Evolutionary conservation across 1,140 invertebrate species (phyloP), one percentile per base, ranked within the genome.

Genomic region (Mycetomoellerius zeteki): DNA sequence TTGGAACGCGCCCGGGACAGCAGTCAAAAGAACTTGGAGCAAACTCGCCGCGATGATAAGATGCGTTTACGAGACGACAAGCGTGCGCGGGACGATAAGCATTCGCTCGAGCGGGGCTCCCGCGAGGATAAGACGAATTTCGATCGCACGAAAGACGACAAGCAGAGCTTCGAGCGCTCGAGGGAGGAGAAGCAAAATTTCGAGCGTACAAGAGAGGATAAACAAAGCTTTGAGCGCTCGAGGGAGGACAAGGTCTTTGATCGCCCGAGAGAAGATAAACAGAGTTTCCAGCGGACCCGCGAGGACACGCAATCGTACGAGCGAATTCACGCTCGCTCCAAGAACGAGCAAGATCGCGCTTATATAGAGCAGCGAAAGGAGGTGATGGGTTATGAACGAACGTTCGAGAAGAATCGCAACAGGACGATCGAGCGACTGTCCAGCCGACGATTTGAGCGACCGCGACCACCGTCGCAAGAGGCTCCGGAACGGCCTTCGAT

Each of bases 381-480:
- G 8, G 5, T 24, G n/a, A 60, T 10, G 54, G 56, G 54, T 24
- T 84, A 84, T n/a, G 80, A 84, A 6, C 90, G 92, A 19, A 92
- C 84, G 1, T 94, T 93, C 24, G 95, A 94, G 10, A 95, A 95
- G 43, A 93, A 93, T 76, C 92, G 93, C 7, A 94, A 91, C 19
- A 93, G 88, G 8, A 93, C 90, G 56, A 30, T 91, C 2, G 93
- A 94, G 21, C 87, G 93, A 0, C 60, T 87, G 8, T 91, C 93
- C 8, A 91, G 92, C 47, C 91, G 93, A 3, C 72, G 93, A 24
- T 94, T 95, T 62, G 94, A 95, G 30, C 93, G 95, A 30, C 95
- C 95, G 0, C 88, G 94, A 60, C 94, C 95, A 0, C 95, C 95
- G 0, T 95, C 94, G 6, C 92, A 94, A 37, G 95, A 95, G 76